Percentiles rank a stretch among this genome's conserved stretches.
Evolutionary conservation across 1,140 invertebrate species (phyloP).

Genomic region (Caerostris darwini): DNA sequence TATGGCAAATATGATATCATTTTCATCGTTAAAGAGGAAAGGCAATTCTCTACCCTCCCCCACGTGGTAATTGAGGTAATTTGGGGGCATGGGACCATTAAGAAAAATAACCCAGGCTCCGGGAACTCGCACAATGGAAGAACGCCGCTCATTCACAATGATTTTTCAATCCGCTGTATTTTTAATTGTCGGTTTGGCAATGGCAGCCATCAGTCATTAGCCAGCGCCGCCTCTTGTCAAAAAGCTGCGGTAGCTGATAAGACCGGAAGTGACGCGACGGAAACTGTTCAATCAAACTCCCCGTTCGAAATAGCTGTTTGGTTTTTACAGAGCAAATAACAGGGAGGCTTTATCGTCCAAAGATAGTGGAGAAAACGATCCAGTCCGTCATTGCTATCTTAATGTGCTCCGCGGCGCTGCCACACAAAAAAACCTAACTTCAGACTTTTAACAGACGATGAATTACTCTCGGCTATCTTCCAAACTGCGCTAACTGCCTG

Average conservation of each 20-base stretch:
- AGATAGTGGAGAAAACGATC: conserved; percentile 63
- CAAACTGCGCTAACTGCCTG: conserved; percentile 57
- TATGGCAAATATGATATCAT: conserved; percentile 56
- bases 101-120: conserved; percentile 72
- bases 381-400: conserved; percentile 69
- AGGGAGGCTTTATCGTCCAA: conserved; percentile 64
- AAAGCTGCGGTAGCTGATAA: conserved; percentile 67
- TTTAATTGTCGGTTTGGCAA: conserved; percentile 76
- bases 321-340: conserved; percentile 77
- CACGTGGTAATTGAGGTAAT: conserved; percentile 73
- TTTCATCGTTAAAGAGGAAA: conserved; percentile 65
- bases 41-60: conserved; percentile 31
- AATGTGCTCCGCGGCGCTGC: conserved; percentile 70
- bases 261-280: conserved; percentile 75
- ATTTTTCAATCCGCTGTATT: conserved; percentile 72
- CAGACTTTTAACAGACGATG: conserved; percentile 75
- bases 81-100: conserved; percentile 74
- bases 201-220: conserved; percentile 76
- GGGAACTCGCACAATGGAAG: conserved; percentile 58
- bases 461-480: conserved; percentile 68
- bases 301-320: conserved; percentile 68
- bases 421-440: conserved; percentile 56
- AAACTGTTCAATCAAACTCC: conserved; percentile 75
- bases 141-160: conserved; percentile 56
- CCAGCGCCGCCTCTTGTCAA: conserved; percentile 75